These are phyloP conservation scores for Spheniscus humboldti DNA, from an alignment of 2,797 vertebrate genomes.

Conservation along the genomic window DNA sequence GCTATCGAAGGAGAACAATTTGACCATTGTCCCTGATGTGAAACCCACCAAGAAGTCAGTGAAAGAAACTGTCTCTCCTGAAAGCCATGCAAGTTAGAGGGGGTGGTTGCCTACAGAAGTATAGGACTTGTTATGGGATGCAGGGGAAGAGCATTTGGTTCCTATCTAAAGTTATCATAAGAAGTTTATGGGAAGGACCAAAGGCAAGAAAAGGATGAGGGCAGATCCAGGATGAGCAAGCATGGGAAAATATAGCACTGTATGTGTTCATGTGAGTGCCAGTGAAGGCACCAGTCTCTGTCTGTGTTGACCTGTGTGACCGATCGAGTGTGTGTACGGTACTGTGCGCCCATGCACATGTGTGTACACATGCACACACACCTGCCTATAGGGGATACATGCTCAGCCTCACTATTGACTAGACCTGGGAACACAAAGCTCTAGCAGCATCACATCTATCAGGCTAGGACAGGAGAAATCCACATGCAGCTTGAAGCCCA, in stretches of 20 bases:
- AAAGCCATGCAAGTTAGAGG: not conserved
- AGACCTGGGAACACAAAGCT: not conserved
- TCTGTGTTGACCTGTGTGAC: not conserved
- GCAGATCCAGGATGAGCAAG: not conserved
- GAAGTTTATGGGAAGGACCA: not conserved
- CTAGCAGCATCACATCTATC: not conserved
- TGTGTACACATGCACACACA: too few relatives aligned
- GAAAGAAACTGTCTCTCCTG: not conserved
- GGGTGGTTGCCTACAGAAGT: not conserved
- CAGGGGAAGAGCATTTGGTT: not conserved
- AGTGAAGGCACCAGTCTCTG: not conserved
- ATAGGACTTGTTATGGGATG: not conserved
- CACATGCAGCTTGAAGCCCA: not conserved
- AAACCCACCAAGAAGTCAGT: not conserved
- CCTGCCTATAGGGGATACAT: accelerated
- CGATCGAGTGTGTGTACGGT: accelerated
- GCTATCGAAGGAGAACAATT: not conserved
- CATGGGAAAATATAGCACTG: not conserved
- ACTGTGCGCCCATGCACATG: accelerated
- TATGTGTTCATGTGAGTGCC: not conserved
- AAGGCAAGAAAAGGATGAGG: not conserved
- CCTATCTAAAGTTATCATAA: not conserved
- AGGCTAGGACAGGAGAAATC: not conserved
- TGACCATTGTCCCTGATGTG: not conserved
- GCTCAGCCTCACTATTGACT: not conserved